Evolutionary conservation across 2,797 vertebrate species (phyloP).

Genomic region (Pseudochaenichthys georgianus): DNA sequence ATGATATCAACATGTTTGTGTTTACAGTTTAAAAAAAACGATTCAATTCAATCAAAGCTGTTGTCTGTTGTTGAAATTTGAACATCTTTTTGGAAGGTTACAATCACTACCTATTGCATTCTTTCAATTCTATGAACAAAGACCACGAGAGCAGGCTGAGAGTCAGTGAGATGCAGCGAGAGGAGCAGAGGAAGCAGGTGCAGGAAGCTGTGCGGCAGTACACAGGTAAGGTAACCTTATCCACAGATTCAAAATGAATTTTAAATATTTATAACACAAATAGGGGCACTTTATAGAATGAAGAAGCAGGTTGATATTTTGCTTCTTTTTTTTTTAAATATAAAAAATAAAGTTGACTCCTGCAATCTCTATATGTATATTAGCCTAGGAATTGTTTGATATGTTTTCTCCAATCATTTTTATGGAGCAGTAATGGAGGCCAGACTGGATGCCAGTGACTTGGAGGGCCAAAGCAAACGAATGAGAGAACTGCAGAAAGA

Average conservation of each 20-base stretch:
- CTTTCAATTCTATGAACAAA: slow-evolving; percentile 7
- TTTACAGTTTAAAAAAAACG: background rate
- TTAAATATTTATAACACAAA: background rate
- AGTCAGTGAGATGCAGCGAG: slow-evolving; percentile 39
- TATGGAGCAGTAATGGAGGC: slow-evolving; percentile 31
- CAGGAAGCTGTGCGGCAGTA: slow-evolving; percentile 33
- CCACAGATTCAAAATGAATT: background rate
- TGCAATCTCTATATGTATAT: background rate
- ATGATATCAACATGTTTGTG: background rate
- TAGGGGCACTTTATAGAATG: background rate
- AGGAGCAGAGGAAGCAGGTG: slow-evolving; percentile 47
- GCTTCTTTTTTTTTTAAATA: no score
- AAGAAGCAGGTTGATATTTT: background rate
- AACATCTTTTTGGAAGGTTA: background rate
- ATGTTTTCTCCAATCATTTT: background rate
- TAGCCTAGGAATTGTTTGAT: background rate
- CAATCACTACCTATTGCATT: background rate
- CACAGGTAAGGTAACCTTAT: slow-evolving; percentile 17
- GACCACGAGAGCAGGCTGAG: slow-evolving; percentile 44
- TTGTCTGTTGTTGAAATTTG: background rate
- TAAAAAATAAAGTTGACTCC: no score
- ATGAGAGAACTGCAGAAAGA: slow-evolving; percentile 31
- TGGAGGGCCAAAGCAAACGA: slow-evolving; percentile 25
- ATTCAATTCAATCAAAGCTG: background rate
- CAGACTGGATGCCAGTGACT: slow-evolving; percentile 26